A percentile compares a stretch with the other conserved stretches of the same genome.
phyloP scores from a whole-genome alignment of 2,797 vertebrate genomes.

The Lutjanus campechanus region DNA sequence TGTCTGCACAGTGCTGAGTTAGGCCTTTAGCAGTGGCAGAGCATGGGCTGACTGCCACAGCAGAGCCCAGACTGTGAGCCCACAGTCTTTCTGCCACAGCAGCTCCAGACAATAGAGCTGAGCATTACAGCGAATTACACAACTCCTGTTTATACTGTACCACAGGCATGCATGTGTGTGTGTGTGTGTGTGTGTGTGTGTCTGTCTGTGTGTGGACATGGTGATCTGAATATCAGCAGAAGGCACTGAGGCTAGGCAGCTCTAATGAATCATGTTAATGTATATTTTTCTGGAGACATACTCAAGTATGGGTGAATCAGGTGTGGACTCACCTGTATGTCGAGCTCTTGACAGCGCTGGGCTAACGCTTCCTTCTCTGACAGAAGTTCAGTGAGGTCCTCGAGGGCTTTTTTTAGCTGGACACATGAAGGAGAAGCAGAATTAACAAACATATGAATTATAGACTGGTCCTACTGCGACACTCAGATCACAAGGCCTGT shows the following conservation, averaged over 20 bases:
- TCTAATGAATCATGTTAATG: not conserved
- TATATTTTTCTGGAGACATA: not conserved
- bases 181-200: conserved; percentile 4
- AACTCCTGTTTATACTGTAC: conserved; percentile 67
- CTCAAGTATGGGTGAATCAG: not conserved
- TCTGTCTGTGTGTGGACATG: conserved; percentile 27
- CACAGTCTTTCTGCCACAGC: conserved; percentile 80
- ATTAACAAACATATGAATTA: not conserved
- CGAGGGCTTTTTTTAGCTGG: conserved; percentile 92
- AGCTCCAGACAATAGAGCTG: conserved; percentile 76
- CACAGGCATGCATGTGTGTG: conserved; percentile 21
- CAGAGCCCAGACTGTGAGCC: conserved; percentile 64
- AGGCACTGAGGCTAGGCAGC: not conserved
- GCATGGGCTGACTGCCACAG: conserved; percentile 41
- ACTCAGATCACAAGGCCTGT: not conserved
- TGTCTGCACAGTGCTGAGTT: conserved; percentile 33
- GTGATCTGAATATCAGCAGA: conserved; percentile 22
- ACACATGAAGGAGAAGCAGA: conserved; percentile 35
- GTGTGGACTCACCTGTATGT: conserved; percentile 89
- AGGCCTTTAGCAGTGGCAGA: conserved; percentile 42
- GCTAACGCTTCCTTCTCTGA: conserved; percentile 93
- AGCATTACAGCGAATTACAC: conserved; percentile 65
- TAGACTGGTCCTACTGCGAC: not conserved
- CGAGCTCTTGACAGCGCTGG: conserved; percentile 95
- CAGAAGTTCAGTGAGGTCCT: conserved; percentile 90